A percentile compares a stretch with the other conserved stretches of the same genome.
These are phyloP conservation scores for Ailurus styani DNA, from an alignment of 2,113 vertebrate species.

Conservation along the genomic window DNA sequence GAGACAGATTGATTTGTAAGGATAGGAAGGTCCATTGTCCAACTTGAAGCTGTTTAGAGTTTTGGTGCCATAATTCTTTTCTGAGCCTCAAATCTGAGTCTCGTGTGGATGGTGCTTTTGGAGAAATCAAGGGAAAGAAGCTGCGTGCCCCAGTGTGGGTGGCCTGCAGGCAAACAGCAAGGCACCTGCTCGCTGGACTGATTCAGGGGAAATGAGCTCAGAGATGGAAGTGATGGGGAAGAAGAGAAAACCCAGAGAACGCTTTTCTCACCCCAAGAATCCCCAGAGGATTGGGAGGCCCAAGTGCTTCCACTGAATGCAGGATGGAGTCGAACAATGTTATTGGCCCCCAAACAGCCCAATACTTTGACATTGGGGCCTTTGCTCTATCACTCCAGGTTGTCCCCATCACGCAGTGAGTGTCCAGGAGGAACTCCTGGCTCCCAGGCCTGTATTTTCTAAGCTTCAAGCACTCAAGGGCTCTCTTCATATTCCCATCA, in stretches of 20 bases:
- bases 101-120: not conserved
- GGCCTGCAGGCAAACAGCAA: not conserved
- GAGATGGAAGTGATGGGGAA: not conserved
- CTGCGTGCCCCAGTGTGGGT: accelerated
- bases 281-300: not conserved
- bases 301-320: too few relatives aligned
- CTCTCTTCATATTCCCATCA: not conserved
- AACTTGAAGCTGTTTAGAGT: not conserved
- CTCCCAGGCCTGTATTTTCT: not conserved
- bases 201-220: not conserved
- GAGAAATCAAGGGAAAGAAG: not conserved
- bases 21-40: not conserved
- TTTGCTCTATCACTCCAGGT: not conserved
- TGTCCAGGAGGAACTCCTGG: not conserved
- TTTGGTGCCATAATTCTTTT: not conserved
- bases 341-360: not conserved
- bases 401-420: not conserved
- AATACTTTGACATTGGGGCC: not conserved
- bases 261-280: not conserved
- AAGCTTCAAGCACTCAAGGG: not conserved
- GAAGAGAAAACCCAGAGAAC: not conserved
- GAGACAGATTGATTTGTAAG: not conserved
- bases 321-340: not conserved
- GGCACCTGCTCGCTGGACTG: not conserved
- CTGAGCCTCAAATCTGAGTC: not conserved